Conservation (phyloP, 2,888 invertebrate species). For the Sesia bembeciformis region DNA sequence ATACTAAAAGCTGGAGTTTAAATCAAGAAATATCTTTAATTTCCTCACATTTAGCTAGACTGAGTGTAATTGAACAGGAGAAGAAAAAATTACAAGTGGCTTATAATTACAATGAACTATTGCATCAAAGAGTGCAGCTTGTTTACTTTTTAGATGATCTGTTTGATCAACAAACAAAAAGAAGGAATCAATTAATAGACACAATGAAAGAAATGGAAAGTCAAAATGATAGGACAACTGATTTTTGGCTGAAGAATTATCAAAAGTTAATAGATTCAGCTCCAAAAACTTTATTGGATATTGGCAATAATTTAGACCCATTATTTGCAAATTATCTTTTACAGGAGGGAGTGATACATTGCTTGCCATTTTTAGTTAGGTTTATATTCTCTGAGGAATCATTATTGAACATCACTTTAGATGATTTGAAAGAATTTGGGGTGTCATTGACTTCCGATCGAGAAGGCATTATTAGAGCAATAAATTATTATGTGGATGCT, state of each 20-base stretch:
- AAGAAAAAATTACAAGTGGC: conserved; percentile 78
- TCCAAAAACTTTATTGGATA: conserved; percentile 78
- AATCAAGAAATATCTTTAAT: conserved; percentile 84
- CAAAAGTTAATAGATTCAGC: conserved; percentile 86
- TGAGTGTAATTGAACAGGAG: conserved; percentile 83
- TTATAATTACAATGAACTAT: conserved; percentile 81
- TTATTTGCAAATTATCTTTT: conserved; percentile 79
- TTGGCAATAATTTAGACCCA: conserved; percentile 78
- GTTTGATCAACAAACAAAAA: conserved; percentile 78
- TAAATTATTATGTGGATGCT: conserved; percentile 71
- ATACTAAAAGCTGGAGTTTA: conserved; percentile 83
- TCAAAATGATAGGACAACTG: conserved; percentile 61
- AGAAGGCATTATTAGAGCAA: conserved; percentile 76
- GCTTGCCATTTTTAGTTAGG: conserved; percentile 82
- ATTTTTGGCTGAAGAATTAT: conserved; percentile 87
- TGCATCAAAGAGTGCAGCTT: conserved; percentile 79
- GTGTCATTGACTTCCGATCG: conserved; percentile 73
- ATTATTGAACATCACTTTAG: conserved; percentile 66
- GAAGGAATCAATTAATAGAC: conserved; percentile 78
- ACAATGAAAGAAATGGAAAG: conserved; percentile 83
- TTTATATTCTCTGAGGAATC: conserved; percentile 70
- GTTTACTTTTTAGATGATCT: conserved; percentile 80
- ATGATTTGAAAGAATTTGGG: conserved; percentile 74
- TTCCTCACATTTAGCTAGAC: conserved; percentile 79
- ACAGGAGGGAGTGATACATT: conserved; percentile 82